phyloP scores from a whole-genome alignment of 2,797 vertebrate genomes.

The Platalea minor region DNA sequence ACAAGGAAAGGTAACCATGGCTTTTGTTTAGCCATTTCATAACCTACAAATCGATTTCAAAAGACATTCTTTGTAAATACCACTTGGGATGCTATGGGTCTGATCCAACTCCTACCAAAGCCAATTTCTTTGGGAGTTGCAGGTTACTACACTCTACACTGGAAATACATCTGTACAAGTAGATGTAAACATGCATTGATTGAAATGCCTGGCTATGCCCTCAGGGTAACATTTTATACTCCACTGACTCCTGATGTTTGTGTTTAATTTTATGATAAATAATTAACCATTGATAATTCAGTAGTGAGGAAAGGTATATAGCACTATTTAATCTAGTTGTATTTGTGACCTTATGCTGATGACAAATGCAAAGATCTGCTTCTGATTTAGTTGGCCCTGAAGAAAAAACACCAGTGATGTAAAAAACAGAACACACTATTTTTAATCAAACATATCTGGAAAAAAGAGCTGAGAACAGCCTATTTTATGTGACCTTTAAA shows the following conservation, averaged over 20 bases:
- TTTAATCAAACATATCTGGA: slow-evolving; percentile 2
- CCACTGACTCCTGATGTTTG: neutral
- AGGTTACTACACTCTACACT: neutral
- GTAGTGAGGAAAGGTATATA: neutral
- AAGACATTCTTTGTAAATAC: neutral
- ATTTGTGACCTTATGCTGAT: neutral
- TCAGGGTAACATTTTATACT: neutral
- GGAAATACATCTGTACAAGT: neutral
- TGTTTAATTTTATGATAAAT: slow-evolving; percentile 16
- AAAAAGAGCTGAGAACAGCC: neutral
- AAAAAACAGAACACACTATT: slow-evolving; percentile 27
- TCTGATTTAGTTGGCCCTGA: neutral
- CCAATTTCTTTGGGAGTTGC: neutral
- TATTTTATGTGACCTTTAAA: slow-evolving; percentile 51
- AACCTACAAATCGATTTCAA: neutral
- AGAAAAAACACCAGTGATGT: slow-evolving; percentile 7
- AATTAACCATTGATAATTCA: neutral
- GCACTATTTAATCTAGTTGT: neutral
- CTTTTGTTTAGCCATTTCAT: neutral
- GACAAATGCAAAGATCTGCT: neutral
- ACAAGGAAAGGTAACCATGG: neutral
- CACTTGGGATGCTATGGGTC: neutral
- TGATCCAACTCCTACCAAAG: neutral
- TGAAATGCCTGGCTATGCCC: neutral
- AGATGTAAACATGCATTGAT: neutral